Base-by-base conservation (phyloP, 2,113 vertebrate species). In the Cheirogaleus medius region DNA sequence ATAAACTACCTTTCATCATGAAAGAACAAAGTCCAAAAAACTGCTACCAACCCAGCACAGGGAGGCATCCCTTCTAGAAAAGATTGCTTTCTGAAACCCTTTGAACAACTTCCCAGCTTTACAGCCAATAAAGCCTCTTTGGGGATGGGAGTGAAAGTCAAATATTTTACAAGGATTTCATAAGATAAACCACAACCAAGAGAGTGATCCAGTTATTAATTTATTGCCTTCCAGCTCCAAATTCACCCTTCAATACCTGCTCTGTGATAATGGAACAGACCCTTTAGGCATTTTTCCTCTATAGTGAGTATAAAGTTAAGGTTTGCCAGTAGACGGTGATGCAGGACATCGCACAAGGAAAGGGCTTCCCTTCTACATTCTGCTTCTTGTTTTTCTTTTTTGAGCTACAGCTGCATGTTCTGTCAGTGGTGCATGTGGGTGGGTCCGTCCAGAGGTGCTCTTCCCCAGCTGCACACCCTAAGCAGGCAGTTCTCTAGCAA, bases 171-270 rank as follows among this genome's bases (percentile, higher is more conserved):
- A 83, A 23, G 27, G 3, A 76, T 88, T 86, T 82, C 64, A 52
- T 42, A 89, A 93, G n/a, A 93, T 29, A 84, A 93, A 71, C 44
- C 8, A 92, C 47, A 85, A 88, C 23, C 47, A 73, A 66, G 73
- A 66, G 8, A 34, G 44, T 13, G 0, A 20, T 9, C 42, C 27
- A 80, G 56, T 69, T 78, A 49, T 0, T 64, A 34, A 92, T 23
- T 17, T 47, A 71, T 20, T 49, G 10, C 20, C 37, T 78, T 29
- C 63, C 37, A 63, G 29, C 20, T 66, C 54, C 90, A 71, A 54
- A 91, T 29, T 64, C 54, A 77, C 25, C 88, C 77, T 94, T 94
- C 34, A 88, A 29, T 64, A 27, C 87, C 76, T 78, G 82, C 52
- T 64, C 32, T 73, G 37, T 29, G 25, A 44, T 60, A 44, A 64